Base-by-base conservation (phyloP, 2,888 invertebrate genomes). In the Drosophila buzzatii region DNA sequence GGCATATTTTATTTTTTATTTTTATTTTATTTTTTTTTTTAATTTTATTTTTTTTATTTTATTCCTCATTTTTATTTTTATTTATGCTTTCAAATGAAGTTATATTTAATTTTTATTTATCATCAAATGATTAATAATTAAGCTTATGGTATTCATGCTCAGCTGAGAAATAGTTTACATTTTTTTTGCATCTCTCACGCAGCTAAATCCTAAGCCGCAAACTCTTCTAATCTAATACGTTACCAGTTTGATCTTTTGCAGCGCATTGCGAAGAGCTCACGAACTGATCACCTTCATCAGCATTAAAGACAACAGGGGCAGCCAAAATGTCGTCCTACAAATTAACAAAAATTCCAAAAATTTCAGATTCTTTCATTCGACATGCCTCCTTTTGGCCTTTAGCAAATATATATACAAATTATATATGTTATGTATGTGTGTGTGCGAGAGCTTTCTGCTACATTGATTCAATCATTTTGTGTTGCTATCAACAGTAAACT, bases 241-340 rank as follows among this genome's bases (percentile, higher is more conserved):
- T 45, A 18, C 18, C 47, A 39, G 58, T 72, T 39, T 27, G 23
- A 66, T 55, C 41, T 27, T 16, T 9, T 39, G 16, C 20, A 31
- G 44, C 37, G 41, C 27, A 41, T n/a, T 39, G 16, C 37, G 37
- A 39, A 6, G 37, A 27, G 23, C 55, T 63, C 56, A 31, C 16
- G 37, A 37, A 57, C 47, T 62, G 67, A 49, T 64, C 70, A 76
- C 70, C 70, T 64, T 65, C 49, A 68, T 70, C 77, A 68, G 58
- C 63, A 69, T 70, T 76, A 64, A 79, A 74, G 73, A 68, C 83
- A 85, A 80, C 90, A 85, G 79, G 64, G 81, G 89, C 89, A 81
- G 67, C 91, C 91, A 78, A 89, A 74, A 85, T 90, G 76, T 89
- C 87, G 77, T 87, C 73, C 90, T 76, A 87, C 89, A 87, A 87